These are phyloP conservation scores for Leptodactylus fallax DNA, from an alignment of 2,797 vertebrate species.

Conservation along the genomic window DNA sequence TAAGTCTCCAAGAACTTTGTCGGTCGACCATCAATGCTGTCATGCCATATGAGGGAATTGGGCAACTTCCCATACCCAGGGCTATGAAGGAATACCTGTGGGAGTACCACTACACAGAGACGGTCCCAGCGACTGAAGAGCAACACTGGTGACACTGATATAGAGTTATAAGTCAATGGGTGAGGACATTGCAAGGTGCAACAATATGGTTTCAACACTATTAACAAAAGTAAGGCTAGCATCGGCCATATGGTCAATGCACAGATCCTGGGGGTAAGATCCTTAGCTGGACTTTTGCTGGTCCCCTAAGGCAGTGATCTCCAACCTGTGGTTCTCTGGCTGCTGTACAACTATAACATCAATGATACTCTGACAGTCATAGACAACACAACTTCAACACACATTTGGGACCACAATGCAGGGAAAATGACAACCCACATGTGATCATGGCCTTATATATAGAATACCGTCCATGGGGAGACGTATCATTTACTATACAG, in stretches of 20 bases:
- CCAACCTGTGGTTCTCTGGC: neutral
- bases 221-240: neutral
- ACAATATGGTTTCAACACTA: neutral
- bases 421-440: too few relatives aligned
- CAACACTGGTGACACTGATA: neutral
- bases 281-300: neutral
- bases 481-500: too few relatives aligned
- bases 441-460: too few relatives aligned
- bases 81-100: slow-evolving; percentile 85
- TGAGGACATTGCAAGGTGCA: neutral
- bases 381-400: too few relatives aligned
- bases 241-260: neutral
- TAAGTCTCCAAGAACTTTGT: slow-evolving; percentile 84
- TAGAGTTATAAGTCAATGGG: neutral
- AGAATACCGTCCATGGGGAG: too few relatives aligned
- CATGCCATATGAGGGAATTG: slow-evolving; percentile 84
- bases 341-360: neutral
- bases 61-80: slow-evolving; percentile 81
- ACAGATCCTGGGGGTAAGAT: neutral
- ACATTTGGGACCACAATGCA: too few relatives aligned
- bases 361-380: too few relatives aligned
- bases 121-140: slow-evolving; percentile 58
- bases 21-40: slow-evolving; percentile 80
- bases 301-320: neutral
- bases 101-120: slow-evolving; percentile 89